A percentile compares a stretch with the other conserved stretches of the same genome.
These are phyloP conservation scores for Ptiloglossa arizonensis DNA, from an alignment of 1,140 invertebrate species.

Conservation along the genomic window DNA sequence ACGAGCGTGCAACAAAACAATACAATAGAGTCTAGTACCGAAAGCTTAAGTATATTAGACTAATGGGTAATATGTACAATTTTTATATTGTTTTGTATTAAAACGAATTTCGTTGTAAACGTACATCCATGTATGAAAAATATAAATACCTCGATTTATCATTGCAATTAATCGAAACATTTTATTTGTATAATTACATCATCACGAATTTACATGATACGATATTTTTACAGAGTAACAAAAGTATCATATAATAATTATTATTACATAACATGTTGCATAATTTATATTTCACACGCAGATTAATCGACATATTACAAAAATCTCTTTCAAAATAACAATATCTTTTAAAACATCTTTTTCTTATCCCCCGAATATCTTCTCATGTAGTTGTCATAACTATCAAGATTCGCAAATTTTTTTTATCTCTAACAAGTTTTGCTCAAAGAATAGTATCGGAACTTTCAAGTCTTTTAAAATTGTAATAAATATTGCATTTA, in stretches of 20 bases:
- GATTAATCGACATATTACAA: not conserved
- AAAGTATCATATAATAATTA: slow-evolving; percentile 1
- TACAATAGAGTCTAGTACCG: not conserved
- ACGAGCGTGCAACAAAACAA: not conserved
- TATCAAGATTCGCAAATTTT: slow-evolving; percentile 92
- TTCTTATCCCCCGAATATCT: slow-evolving; percentile 98
- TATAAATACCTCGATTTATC: not conserved
- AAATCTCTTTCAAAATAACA: not conserved
- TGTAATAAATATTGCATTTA: slow-evolving; percentile 87
- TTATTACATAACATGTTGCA: slow-evolving; percentile 9
- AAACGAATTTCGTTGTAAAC: not conserved
- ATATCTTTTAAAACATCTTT: slow-evolving; percentile 91
- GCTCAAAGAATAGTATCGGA: slow-evolving; percentile 93
- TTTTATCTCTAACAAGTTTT: slow-evolving; percentile 98
- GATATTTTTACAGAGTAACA: not conserved
- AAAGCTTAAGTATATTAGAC: not conserved
- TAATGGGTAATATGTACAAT: not conserved
- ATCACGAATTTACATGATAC: slow-evolving; percentile 24
- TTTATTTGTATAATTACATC: slow-evolving; percentile 27
- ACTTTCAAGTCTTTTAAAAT: slow-evolving; percentile 94
- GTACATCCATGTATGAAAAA: slow-evolving; percentile 7
- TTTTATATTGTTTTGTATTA: not conserved
- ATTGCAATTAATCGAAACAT: not conserved
- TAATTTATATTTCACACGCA: not conserved
- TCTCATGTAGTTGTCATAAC: slow-evolving; percentile 94